phyloP scores from a whole-genome alignment of 2,797 vertebrate species.

The Mormyrops boulengeri region DNA sequence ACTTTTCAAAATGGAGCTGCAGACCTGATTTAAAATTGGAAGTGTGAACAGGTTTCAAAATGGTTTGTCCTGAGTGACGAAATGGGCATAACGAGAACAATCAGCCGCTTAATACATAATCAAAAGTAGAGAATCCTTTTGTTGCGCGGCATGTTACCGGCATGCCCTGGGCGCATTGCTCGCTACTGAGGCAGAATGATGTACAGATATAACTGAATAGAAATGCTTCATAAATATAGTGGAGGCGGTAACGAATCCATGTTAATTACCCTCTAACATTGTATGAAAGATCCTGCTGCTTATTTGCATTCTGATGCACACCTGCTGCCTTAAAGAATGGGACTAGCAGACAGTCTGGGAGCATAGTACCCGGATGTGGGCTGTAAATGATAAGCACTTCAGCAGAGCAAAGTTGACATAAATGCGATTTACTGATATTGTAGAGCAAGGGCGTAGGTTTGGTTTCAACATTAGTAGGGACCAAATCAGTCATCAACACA shows the following conservation, averaged over 20 bases:
- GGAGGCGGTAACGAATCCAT: background rate
- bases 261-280: background rate
- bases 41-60: background rate
- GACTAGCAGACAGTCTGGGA: background rate
- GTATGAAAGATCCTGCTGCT: background rate
- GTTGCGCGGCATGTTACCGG: background rate
- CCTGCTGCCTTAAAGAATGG: background rate
- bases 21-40: background rate
- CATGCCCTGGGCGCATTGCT: background rate
- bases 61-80: background rate
- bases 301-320: background rate
- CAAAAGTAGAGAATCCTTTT: background rate
- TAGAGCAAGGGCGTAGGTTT: background rate
- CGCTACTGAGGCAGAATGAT: background rate
- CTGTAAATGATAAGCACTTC: background rate
- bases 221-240: background rate
- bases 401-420: background rate
- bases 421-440: background rate
- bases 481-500: background rate
- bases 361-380: background rate
- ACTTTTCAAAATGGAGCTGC: background rate
- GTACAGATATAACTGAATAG: background rate
- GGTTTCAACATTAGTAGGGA: background rate
- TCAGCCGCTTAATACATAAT: background rate
- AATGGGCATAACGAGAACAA: background rate